phyloP scores from a whole-genome alignment of 2,888 invertebrate species.

The Adelognathus sp. region DNA sequence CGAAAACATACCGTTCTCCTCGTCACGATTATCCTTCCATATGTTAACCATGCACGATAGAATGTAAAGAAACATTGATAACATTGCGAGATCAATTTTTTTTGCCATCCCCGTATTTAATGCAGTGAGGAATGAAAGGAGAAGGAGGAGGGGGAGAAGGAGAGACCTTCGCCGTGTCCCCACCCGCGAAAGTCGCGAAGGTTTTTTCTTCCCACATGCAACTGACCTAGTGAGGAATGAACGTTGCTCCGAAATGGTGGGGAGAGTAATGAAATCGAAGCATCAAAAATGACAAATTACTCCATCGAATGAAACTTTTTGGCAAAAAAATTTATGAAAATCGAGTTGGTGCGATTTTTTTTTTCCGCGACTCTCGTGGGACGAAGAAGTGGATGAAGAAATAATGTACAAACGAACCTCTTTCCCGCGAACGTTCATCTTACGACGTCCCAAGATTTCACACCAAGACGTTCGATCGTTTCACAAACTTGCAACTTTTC shows the following conservation, averaged over 20 bases:
- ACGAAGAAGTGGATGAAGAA: background rate
- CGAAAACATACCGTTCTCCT: background rate
- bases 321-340: background rate
- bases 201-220: background rate
- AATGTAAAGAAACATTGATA: background rate
- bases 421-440: constrained; percentile 47
- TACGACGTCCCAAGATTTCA: background rate
- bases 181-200: background rate
- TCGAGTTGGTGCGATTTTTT: no score
- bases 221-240: constrained; percentile 17
- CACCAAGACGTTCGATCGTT: background rate
- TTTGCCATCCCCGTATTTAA: background rate
- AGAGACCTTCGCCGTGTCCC: background rate
- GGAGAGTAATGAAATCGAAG: background rate
- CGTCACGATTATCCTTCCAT: background rate
- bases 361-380: background rate
- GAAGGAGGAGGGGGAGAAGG: no score
- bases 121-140: no score
- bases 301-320: no score
- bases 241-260: background rate
- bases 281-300: background rate
- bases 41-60: background rate
- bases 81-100: background rate
- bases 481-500: no score
- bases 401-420: constrained; percentile 47